Percentiles rank a stretch among this genome's conserved stretches.
Evolutionary conservation across 2,113 vertebrate genomes (phyloP).

Genomic region (Triplophysa rosa): DNA sequence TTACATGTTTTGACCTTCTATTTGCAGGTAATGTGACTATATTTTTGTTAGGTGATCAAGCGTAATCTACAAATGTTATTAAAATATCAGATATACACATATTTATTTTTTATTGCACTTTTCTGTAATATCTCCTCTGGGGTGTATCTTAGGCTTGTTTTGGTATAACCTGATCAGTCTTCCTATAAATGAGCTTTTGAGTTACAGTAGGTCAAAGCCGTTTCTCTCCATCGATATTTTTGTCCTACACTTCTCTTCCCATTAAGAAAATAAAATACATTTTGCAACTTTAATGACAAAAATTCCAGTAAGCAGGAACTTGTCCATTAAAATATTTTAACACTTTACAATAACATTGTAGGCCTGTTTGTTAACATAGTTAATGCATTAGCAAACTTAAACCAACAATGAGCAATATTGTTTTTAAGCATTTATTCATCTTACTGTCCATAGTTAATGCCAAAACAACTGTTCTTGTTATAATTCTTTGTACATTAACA

Average conservation of each 20-base stretch:
- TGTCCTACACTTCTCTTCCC: neutral
- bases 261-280: neutral
- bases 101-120: slow-evolving; percentile 73
- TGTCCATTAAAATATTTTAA: neutral
- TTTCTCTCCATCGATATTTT: neutral
- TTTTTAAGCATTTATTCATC: no score
- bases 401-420: no score
- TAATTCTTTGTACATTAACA: no score
- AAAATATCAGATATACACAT: slow-evolving; percentile 63
- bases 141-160: slow-evolving; percentile 48
- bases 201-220: slow-evolving; percentile 22
- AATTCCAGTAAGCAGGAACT: no score
- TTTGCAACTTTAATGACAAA: neutral
- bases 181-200: slow-evolving; percentile 54
- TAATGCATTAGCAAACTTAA: no score
- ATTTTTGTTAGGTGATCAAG: slow-evolving; percentile 54
- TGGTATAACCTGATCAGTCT: slow-evolving; percentile 57
- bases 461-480: no score
- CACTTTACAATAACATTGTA: no score
- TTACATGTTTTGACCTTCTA: slow-evolving; percentile 74
- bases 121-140: slow-evolving; percentile 59
- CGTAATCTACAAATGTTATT: slow-evolving; percentile 65
- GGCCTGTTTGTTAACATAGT: no score
- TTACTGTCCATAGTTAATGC: no score
- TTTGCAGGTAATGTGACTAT: slow-evolving; percentile 56